Evolutionary conservation across 2,888 invertebrate genomes (phyloP).

Genomic region (Nysson spinosus): DNA sequence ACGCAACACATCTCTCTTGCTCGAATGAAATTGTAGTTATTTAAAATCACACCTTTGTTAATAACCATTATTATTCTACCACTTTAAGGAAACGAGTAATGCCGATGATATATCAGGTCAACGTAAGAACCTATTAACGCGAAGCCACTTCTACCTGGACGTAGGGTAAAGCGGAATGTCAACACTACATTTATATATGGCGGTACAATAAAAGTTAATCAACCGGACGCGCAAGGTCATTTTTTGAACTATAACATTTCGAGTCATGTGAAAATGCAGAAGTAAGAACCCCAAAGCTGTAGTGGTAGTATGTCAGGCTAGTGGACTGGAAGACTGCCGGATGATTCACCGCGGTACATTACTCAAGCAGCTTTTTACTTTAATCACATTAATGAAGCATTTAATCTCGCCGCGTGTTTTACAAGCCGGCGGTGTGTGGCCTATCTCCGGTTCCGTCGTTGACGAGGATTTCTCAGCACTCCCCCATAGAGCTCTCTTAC

Average conservation of each 20-base stretch:
- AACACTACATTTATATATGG: no score
- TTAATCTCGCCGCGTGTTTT: slow-evolving; percentile 77
- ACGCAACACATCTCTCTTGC: no score
- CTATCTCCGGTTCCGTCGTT: slow-evolving; percentile 66
- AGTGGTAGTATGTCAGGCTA: neutral
- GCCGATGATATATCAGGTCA: no score
- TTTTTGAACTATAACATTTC: neutral
- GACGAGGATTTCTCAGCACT: slow-evolving; percentile 66
- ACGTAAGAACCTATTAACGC: no score
- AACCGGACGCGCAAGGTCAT: no score
- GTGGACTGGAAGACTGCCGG: slow-evolving; percentile 49
- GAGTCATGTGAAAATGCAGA: neutral
- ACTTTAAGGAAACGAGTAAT: no score
- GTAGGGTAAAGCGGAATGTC: no score
- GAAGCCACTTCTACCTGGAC: no score
- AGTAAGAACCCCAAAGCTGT: neutral
- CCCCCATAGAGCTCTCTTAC: slow-evolving; percentile 32
- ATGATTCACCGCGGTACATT: slow-evolving; percentile 76
- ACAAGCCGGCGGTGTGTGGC: slow-evolving; percentile 76
- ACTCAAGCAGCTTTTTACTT: slow-evolving; percentile 77
- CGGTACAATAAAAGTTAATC: no score
- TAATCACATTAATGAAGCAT: slow-evolving; percentile 78
- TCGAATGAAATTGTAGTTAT: no score
- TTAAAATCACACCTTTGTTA: no score
- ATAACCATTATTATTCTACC: no score